Conservation (phyloP, 2,113 vertebrate species). For the Abramis brama region DNA sequence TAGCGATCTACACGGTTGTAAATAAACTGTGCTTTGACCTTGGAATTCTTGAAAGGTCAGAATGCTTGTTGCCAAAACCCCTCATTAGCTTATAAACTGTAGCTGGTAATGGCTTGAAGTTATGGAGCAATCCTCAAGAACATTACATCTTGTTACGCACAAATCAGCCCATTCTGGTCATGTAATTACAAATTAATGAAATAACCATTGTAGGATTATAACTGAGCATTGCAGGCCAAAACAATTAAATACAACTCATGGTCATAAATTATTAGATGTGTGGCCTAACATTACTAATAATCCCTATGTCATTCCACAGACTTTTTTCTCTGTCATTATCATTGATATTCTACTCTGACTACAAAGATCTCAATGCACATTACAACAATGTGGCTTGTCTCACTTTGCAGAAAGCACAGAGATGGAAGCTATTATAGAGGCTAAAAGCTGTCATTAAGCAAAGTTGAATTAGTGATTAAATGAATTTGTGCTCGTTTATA, state of each 20-base stretch:
- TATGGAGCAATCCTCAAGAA: constrained; percentile 1
- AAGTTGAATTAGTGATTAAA: neutral
- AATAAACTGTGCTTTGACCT: constrained; percentile 29
- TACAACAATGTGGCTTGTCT: neutral
- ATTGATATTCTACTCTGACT: neutral
- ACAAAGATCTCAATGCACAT: neutral
- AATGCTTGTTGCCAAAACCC: neutral
- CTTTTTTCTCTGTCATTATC: constrained; percentile 13
- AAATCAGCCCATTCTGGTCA: neutral
- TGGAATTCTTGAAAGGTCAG: constrained; percentile 15
- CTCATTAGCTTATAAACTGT: constrained; percentile 9
- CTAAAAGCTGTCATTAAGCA: neutral
- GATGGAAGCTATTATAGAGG: neutral
- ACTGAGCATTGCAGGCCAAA: neutral
- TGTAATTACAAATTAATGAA: neutral
- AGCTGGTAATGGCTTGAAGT: neutral
- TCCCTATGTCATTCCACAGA: neutral
- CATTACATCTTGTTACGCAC: neutral
- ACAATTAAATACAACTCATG: neutral
- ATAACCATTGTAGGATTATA: neutral
- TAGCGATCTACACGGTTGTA: neutral
- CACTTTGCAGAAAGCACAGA: neutral
- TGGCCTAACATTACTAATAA: neutral
- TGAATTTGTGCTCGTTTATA: neutral
- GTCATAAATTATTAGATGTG: constrained; percentile 7